Evolutionary conservation across 2,113 vertebrate genomes (phyloP).

Genomic region (Microcebus griseorufus): DNA sequence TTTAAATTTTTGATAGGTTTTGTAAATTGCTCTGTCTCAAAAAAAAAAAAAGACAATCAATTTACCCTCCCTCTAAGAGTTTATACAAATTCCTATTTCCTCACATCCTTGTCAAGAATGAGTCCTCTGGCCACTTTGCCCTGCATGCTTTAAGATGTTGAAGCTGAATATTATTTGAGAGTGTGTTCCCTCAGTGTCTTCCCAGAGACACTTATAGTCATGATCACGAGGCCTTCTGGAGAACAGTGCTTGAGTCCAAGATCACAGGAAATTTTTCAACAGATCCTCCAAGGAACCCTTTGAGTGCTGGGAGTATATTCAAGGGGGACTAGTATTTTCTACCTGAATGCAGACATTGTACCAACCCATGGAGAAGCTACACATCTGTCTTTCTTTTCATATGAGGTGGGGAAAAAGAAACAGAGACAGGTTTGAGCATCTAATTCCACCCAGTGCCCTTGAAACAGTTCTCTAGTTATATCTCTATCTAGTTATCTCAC

Average conservation of each 20-base stretch:
- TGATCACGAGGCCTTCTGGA: neutral
- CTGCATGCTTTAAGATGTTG: neutral
- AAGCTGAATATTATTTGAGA: neutral
- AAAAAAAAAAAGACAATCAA: neutral
- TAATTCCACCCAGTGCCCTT: neutral
- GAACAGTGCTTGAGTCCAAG: neutral
- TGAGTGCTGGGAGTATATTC: neutral
- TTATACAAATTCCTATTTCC: neutral
- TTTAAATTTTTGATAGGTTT: constrained; percentile 28
- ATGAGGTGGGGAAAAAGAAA: neutral
- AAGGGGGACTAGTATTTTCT: neutral
- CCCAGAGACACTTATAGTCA: neutral
- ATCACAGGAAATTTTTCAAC: neutral
- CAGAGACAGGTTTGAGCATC: neutral
- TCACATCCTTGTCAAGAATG: neutral
- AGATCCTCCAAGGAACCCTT: neutral
- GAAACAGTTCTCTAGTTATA: constrained; percentile 3
- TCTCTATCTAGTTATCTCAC: neutral
- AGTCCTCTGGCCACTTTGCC: neutral
- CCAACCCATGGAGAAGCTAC: neutral
- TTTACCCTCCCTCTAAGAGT: neutral
- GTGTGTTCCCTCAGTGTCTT: neutral
- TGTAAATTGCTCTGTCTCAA: neutral
- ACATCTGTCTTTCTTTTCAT: neutral
- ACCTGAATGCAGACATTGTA: neutral